These are phyloP conservation scores for Hydrozoanthus tunicans DNA, from an alignment of 64 coral and sea anemone species.

Conservation along the genomic window DNA sequence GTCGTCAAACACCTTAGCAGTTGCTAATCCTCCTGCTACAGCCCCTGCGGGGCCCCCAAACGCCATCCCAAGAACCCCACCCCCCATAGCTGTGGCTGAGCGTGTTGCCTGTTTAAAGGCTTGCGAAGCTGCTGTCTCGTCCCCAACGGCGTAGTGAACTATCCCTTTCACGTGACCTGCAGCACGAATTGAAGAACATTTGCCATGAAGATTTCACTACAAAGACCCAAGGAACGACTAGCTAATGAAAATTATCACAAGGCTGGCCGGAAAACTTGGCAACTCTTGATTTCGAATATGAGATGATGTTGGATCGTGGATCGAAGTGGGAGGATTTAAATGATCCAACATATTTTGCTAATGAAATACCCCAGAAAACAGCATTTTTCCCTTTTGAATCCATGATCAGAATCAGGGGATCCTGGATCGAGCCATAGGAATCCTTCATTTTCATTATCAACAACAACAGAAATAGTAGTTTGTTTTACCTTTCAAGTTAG, in stretches of 20 bases:
- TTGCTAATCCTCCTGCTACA: neutral
- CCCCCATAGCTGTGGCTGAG: neutral
- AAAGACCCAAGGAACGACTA: neutral
- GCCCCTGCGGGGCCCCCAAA: neutral
- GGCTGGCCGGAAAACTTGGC: neutral
- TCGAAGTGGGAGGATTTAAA: neutral
- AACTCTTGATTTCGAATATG: too few species aligned
- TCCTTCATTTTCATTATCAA: too few species aligned
- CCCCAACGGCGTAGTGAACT: neutral
- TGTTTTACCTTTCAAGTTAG: too few species aligned
- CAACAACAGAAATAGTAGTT: too few species aligned
- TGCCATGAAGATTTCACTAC: neutral
- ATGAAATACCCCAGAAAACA: neutral
- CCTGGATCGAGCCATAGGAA: too few species aligned
- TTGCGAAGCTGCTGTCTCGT: neutral
- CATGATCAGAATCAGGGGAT: too few species aligned
- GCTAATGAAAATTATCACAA: neutral
- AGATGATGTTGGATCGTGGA: neutral
- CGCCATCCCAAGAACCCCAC: neutral
- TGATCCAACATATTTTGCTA: neutral
- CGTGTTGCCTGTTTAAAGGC: conserved; percentile 3
- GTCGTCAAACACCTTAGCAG: conserved; percentile 13
- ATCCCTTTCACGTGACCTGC: neutral
- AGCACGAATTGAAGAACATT: neutral
- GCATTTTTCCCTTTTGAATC: too few species aligned